phyloP scores from a whole-genome alignment of 2,797 vertebrate genomes.

The Paedocypris micromegethes region DNA sequence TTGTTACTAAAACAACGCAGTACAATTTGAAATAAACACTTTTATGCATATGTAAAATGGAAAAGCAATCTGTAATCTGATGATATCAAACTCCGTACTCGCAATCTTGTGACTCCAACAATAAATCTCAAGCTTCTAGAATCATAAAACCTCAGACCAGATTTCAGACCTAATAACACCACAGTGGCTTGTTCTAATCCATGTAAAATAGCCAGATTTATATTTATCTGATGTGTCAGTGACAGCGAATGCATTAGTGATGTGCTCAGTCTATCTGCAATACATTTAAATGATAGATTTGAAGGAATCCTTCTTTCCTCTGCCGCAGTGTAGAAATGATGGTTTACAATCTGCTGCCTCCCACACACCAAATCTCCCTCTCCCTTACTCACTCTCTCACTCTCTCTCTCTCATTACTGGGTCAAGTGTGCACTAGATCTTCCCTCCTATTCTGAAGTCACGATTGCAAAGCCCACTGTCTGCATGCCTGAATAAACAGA shows the following conservation, averaged over 20 bases:
- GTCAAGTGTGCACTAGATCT: conserved; percentile 37
- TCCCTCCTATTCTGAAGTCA: conserved; percentile 6
- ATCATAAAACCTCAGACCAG: too few relatives aligned
- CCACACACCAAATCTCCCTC: conserved; percentile 26
- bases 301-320: conserved; percentile 3
- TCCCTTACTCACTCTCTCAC: conserved; percentile 10
- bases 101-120: too few relatives aligned
- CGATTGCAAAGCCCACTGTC: conserved; percentile 29
- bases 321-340: conserved; percentile 32
- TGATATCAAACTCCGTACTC: too few relatives aligned
- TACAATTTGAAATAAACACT: too few relatives aligned
- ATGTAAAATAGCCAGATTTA: too few relatives aligned
- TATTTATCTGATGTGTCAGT: not conserved
- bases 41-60: too few relatives aligned
- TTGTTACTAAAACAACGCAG: too few relatives aligned
- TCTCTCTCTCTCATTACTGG: conserved; percentile 39
- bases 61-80: too few relatives aligned
- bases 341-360: conserved; percentile 40
- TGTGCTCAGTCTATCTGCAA: not conserved
- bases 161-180: too few relatives aligned
- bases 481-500: conserved; percentile 32
- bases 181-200: too few relatives aligned
- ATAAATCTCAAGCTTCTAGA: too few relatives aligned
- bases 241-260: conserved; percentile 10
- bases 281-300: not conserved